Conservation (phyloP, 2,113 vertebrate genomes). For the Myodes glareolus region DNA sequence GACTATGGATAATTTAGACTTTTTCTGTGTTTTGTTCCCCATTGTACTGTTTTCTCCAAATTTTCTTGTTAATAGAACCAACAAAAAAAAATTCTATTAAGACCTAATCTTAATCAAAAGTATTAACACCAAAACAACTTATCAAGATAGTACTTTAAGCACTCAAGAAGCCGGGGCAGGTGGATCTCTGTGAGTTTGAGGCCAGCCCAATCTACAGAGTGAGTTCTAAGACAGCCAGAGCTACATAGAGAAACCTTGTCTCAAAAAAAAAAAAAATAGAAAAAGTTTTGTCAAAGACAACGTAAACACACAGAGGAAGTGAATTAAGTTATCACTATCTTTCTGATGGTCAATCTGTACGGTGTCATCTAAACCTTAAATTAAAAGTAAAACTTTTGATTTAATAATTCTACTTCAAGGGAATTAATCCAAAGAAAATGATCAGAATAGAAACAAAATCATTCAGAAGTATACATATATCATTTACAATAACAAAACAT, state of each 20-base stretch:
- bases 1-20: background rate
- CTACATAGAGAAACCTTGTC: background rate
- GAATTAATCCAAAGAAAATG: constrained; percentile 62
- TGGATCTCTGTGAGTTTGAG: background rate
- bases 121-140: constrained; percentile 12
- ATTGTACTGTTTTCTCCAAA: background rate
- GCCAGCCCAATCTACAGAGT: background rate
- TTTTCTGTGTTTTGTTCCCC: background rate
- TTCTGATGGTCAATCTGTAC: constrained; percentile 19
- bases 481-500: constrained; percentile 59
- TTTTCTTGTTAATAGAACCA: constrained; percentile 18
- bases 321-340: constrained; percentile 11
- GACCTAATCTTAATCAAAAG: background rate
- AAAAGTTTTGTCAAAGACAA: constrained; percentile 38
- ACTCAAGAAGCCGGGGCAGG: background rate
- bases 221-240: background rate
- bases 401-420: constrained; percentile 57
- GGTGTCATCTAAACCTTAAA: constrained; percentile 34
- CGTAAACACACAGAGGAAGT: background rate
- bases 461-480: constrained; percentile 11
- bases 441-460: constrained; percentile 55
- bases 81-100: background rate
- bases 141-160: background rate
- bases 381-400: constrained; percentile 38
- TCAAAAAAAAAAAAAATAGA: background rate